Evolutionary conservation across 2,113 vertebrate genomes (phyloP).

Genomic region (Alces alces): DNA sequence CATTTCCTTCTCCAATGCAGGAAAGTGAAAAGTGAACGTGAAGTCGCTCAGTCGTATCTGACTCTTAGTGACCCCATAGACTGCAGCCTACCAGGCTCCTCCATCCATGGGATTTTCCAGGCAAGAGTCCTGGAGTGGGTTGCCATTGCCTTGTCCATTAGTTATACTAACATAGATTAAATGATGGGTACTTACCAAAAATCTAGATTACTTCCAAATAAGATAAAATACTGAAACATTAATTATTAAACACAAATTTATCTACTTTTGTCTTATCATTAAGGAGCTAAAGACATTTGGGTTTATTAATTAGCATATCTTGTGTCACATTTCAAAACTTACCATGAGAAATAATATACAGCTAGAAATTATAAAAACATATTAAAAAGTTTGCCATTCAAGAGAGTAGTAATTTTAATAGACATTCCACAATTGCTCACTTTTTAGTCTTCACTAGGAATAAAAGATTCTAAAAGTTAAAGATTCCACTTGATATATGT

Average conservation of each 20-base stretch:
- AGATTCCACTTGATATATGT: not conserved
- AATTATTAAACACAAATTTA: not conserved
- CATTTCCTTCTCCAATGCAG: no score
- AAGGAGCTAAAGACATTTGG: not conserved
- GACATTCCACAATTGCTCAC: not conserved
- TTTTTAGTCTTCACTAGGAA: not conserved
- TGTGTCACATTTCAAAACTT: not conserved
- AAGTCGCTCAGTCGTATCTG: no score
- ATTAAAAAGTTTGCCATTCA: not conserved
- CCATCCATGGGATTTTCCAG: no score
- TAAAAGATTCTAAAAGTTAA: not conserved
- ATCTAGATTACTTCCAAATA: not conserved
- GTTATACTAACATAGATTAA: not conserved
- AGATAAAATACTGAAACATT: not conserved
- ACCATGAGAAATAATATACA: not conserved
- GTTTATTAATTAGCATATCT: not conserved
- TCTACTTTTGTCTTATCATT: not conserved
- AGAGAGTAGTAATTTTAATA: not conserved
- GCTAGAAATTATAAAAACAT: not conserved
- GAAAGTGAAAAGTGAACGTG: no score
- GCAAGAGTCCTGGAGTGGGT: no score
- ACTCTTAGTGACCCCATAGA: no score
- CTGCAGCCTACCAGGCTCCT: no score
- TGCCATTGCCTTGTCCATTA: not conserved
- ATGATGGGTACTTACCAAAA: not conserved